These are phyloP conservation scores for Drosophila leonis DNA, from an alignment of 2,888 invertebrate species.

Conservation along the genomic window DNA sequence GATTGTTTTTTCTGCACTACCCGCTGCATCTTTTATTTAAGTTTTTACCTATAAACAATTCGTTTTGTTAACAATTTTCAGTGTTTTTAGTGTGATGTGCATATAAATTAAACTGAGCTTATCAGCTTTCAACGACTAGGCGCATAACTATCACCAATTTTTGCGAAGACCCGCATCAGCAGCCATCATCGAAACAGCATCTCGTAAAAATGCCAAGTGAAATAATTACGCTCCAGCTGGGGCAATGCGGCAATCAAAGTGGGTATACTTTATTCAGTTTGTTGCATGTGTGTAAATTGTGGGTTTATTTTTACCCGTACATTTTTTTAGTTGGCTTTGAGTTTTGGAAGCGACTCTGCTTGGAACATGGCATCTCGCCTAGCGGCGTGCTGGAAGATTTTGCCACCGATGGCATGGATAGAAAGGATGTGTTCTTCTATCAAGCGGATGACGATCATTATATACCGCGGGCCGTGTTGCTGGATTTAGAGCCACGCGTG, in stretches of 20 bases:
- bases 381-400: conserved; percentile 97
- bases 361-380: conserved; percentile 98
- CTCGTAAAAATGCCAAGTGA: conserved; percentile 94
- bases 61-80: conserved; percentile 7
- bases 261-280: conserved; percentile 83
- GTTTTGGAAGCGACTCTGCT: conserved; percentile 99
- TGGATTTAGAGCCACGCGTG: conserved; percentile 98
- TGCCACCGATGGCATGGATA: conserved; percentile 96
- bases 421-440: conserved; percentile 99
- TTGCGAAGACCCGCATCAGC: conserved; percentile 7
- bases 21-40: conserved; percentile 62
- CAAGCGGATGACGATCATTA: conserved; percentile 99
- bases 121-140: not conserved
- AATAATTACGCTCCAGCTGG: conserved; percentile 99
- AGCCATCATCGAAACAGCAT: conserved; percentile 15
- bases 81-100: conserved; percentile 17
- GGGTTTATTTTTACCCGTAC: not conserved
- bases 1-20: conserved; percentile 40
- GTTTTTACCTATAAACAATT: conserved; percentile 43
- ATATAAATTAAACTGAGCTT: conserved; percentile 30
- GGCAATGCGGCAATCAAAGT: conserved; percentile 99
- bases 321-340: conserved; percentile 93
- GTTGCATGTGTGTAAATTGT: not conserved
- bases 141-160: conserved; percentile 15
- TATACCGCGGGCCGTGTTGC: conserved; percentile 97